A percentile compares a stretch with the other conserved stretches of the same genome.
Conservation (phyloP, 2,113 vertebrate genomes). For the Xiphias gladius region DNA sequence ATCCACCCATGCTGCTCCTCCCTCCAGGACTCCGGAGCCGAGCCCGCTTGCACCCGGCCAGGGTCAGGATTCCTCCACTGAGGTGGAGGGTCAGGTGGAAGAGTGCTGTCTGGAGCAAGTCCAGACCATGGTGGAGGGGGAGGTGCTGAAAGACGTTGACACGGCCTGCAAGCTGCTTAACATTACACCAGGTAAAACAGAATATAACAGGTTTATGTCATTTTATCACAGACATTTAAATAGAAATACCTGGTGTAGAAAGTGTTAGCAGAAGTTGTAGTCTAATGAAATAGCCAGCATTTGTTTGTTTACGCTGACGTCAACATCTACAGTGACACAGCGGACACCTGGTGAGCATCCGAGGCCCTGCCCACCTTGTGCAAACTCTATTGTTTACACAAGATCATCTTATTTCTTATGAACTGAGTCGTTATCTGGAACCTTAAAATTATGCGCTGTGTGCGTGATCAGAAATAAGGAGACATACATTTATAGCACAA, state of each 20-base stretch:
- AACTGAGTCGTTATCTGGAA: constrained; percentile 1
- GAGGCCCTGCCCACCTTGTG: constrained; percentile 47
- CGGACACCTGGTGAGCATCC: neutral
- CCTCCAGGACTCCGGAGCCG: constrained; percentile 82
- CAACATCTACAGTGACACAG: neutral
- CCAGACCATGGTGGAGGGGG: constrained; percentile 93
- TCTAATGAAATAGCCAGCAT: constrained; percentile 1
- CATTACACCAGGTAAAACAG: constrained; percentile 88
- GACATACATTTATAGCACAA: neutral
- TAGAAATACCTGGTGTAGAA: neutral
- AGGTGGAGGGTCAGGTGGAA: constrained; percentile 85
- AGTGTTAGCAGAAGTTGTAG: neutral
- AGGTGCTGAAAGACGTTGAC: constrained; percentile 95
- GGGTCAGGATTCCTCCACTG: constrained; percentile 60
- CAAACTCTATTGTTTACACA: constrained; percentile 67
- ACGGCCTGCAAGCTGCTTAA: constrained; percentile 96
- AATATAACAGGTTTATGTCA: neutral
- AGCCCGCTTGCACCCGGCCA: constrained; percentile 87
- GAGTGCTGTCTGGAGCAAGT: constrained; percentile 94
- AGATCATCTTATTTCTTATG: constrained; percentile 17
- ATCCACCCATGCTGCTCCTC: constrained; percentile 33
- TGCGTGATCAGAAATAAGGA: neutral
- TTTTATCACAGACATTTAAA: neutral
- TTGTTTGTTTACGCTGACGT: constrained; percentile 25
- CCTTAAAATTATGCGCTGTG: neutral